Conservation (phyloP, 2,888 invertebrate species). For the Thyatira batis region DNA sequence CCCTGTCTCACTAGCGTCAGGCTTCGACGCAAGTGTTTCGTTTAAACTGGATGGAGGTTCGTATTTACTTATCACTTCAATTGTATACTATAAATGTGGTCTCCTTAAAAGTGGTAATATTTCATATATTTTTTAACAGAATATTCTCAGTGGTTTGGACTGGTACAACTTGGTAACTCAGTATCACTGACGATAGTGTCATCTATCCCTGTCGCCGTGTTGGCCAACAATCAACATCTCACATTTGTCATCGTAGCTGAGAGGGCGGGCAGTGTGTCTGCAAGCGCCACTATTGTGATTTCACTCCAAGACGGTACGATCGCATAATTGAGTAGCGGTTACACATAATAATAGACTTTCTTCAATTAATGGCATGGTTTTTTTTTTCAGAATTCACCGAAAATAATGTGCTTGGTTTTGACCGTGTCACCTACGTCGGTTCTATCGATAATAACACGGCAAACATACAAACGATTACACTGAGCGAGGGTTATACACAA, state of each 20-base stretch:
- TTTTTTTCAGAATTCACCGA: conserved; percentile 15
- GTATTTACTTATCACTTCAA: too few relatives aligned
- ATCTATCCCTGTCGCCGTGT: conserved; percentile 24
- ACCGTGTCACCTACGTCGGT: conserved; percentile 29
- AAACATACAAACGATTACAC: conserved; percentile 26
- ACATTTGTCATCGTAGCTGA: conserved; percentile 22
- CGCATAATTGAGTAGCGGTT: background rate
- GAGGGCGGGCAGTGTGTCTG: conserved; percentile 11
- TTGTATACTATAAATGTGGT: too few relatives aligned
- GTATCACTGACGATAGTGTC: conserved; percentile 8
- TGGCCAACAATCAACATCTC: conserved; percentile 34
- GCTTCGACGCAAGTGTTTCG: too few relatives aligned
- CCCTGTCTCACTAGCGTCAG: too few relatives aligned
- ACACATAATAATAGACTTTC: too few relatives aligned
- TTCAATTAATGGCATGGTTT: background rate
- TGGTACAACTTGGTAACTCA: conserved; percentile 11
- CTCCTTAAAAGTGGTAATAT: too few relatives aligned
- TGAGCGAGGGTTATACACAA: conserved; percentile 29
- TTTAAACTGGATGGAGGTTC: too few relatives aligned
- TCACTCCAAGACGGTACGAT: conserved; percentile 18
- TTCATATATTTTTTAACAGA: too few relatives aligned
- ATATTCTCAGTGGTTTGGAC: conserved; percentile 24
- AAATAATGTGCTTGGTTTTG: conserved; percentile 19
- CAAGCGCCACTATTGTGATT: conserved; percentile 24
- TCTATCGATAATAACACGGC: conserved; percentile 20